These are phyloP conservation scores for Gastrophysa polygoni DNA, from an alignment of 2,888 invertebrate genomes.

Conservation along the genomic window DNA sequence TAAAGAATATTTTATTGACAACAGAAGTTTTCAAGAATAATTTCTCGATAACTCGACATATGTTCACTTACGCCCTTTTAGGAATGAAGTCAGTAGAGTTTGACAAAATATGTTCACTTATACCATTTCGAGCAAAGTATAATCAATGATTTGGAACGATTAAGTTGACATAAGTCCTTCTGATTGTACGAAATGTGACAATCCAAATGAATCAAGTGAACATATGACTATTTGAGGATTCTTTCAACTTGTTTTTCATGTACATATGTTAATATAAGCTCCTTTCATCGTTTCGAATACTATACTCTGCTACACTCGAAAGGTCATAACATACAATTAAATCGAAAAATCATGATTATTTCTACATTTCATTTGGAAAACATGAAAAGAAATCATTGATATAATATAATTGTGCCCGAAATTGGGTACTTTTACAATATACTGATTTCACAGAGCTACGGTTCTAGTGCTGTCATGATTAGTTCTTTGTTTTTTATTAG, in stretches of 20 bases:
- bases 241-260: neutral
- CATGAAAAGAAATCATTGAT: too few species aligned
- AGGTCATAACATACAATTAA: neutral
- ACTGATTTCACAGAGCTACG: neutral
- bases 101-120: neutral
- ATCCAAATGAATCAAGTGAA: neutral
- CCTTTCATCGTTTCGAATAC: neutral
- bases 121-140: neutral
- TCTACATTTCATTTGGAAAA: neutral
- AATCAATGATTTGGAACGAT: neutral
- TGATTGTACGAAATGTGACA: neutral
- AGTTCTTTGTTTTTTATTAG: constrained; percentile 1
- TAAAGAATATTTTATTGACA: neutral
- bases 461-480: neutral
- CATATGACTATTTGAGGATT: neutral
- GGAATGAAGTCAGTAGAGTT: neutral
- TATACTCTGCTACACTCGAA: neutral
- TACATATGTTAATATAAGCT: neutral
- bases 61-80: neutral
- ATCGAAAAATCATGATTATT: neutral
- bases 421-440: too few species aligned
- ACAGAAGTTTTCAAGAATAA: neutral
- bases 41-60: neutral
- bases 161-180: neutral
- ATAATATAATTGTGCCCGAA: too few species aligned